phyloP scores from a whole-genome alignment of 2,113 vertebrate species.

The human region DNA sequence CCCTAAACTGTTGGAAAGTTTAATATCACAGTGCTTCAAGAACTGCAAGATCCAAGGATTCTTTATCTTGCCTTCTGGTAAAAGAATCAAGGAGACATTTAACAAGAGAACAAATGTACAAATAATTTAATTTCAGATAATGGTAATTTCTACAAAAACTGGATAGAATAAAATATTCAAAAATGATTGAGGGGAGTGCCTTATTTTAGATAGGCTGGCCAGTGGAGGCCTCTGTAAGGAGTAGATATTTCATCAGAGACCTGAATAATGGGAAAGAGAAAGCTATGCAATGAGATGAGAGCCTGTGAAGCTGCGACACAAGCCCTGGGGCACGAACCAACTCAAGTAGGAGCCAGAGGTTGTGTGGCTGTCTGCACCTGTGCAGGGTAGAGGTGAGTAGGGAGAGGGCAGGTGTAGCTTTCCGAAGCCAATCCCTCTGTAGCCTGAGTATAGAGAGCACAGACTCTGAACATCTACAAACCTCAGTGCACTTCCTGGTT shows the following conservation, averaged over 20 bases:
- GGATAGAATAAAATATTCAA: neutral
- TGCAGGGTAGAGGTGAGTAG: rapidly evolving
- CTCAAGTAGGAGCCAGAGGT: neutral
- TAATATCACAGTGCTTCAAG: neutral
- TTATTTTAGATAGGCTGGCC: neutral
- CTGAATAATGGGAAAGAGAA: neutral
- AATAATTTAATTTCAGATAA: neutral
- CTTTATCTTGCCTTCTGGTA: neutral
- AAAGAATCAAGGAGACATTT: neutral
- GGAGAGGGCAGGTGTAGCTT: rapidly evolving
- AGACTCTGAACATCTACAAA: neutral
- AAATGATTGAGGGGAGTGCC: neutral
- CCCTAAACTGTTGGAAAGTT: neutral
- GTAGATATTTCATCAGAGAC: neutral
- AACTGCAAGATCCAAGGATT: neutral
- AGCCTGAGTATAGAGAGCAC: neutral
- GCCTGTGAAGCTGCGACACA: neutral
- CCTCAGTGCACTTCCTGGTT: too few relatives aligned
- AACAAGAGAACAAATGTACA: neutral
- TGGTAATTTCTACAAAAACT: neutral
- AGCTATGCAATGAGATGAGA: neutral
- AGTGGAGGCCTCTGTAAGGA: neutral
- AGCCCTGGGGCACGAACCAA: neutral
- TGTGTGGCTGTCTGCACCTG: rapidly evolving
- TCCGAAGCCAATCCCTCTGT: neutral